Percentiles rank a stretch among this genome's conserved stretches.
Evolutionary conservation across 2,888 invertebrate species (phyloP).

Genomic region (Tipula confusa): DNA sequence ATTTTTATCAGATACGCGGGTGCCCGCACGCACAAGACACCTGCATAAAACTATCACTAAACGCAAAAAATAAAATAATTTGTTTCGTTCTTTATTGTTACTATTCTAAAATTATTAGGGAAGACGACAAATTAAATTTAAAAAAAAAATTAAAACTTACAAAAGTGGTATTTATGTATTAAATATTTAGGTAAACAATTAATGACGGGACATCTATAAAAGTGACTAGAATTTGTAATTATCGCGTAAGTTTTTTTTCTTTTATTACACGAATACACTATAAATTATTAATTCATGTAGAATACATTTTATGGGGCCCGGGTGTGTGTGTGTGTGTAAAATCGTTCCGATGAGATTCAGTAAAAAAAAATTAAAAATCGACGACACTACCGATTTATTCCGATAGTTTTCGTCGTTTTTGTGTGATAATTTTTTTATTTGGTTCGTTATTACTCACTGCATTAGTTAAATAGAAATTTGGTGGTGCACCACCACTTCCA

Average conservation of each 20-base stretch:
- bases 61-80: not conserved
- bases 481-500: not conserved
- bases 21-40: not conserved
- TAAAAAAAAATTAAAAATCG: not conserved
- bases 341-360: not conserved
- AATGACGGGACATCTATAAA: not conserved
- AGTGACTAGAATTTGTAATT: not conserved
- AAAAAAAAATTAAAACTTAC: not conserved
- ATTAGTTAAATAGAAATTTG: not conserved
- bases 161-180: not conserved
- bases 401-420: conserved; percentile 21
- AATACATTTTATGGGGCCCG: not conserved
- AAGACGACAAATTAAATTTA: conserved; percentile 3
- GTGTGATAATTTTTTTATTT: not conserved
- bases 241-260: not conserved
- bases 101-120: not conserved
- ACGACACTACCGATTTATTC: not conserved
- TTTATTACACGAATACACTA: not conserved
- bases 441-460: not conserved
- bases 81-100: not conserved
- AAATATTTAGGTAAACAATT: too few species aligned
- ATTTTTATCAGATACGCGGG: too few species aligned
- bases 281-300: not conserved
- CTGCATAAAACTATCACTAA: not conserved
- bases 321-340: too few species aligned